Evolutionary conservation across 2,113 vertebrate genomes (phyloP).

Genomic region (Hyaena hyaena): DNA sequence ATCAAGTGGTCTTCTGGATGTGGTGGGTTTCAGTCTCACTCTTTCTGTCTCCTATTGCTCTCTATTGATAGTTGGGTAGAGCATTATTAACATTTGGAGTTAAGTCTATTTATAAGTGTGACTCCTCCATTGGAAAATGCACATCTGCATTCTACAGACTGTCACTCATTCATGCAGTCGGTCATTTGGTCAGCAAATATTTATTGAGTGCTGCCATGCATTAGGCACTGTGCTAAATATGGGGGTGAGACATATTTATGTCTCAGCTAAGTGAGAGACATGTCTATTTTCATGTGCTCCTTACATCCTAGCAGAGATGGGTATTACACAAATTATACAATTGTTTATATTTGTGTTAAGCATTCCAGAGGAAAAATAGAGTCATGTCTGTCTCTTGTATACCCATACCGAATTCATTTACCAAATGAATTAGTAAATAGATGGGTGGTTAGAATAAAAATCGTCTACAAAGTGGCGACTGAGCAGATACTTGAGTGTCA

Average conservation of each 20-base stretch:
- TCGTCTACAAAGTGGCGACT: background rate
- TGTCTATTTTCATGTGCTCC: background rate
- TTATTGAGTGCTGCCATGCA: background rate
- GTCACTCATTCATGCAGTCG: background rate
- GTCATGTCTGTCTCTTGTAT: background rate
- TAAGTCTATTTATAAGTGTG: background rate
- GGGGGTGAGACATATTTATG: no score
- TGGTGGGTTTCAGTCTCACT: background rate
- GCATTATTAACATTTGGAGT: background rate
- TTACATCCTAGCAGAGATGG: background rate
- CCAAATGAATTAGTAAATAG: background rate
- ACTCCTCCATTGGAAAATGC: background rate
- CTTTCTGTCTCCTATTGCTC: background rate
- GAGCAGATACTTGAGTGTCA: background rate
- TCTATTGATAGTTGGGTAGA: background rate
- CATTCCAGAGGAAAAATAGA: background rate
- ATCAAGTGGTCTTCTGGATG: background rate
- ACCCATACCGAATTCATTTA: background rate
- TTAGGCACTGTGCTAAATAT: background rate
- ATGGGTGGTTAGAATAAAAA: background rate
- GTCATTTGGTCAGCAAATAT: background rate
- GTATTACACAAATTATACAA: background rate
- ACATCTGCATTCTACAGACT: background rate
- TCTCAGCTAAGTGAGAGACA: background rate
- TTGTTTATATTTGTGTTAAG: background rate